Percentiles rank a stretch among this genome's conserved stretches.
Conservation (phyloP, 35 echinoderm and acorn worm genomes). For the Patiria miniata region DNA sequence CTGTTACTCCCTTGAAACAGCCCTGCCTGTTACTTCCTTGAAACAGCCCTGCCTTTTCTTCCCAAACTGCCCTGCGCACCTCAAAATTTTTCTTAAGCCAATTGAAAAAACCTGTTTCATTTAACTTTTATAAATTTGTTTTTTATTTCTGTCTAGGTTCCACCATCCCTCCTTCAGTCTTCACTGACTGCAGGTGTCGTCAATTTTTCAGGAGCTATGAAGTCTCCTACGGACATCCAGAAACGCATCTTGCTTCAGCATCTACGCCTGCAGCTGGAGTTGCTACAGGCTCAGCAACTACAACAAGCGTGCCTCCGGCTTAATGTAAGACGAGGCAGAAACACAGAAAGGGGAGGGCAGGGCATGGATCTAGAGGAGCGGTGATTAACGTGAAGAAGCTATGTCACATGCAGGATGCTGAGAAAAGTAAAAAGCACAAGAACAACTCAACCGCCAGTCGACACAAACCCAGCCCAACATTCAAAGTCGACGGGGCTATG, state of each 20-base stretch:
- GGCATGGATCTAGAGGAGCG: neutral
- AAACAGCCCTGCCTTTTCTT: too few relatives aligned
- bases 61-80: too few relatives aligned
- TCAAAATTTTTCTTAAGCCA: too few relatives aligned
- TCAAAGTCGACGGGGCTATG: neutral
- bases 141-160: neutral
- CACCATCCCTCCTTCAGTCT: constrained; percentile 26
- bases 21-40: too few relatives aligned
- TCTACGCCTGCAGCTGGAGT: constrained; percentile 6
- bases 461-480: neutral
- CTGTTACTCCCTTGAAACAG: too few relatives aligned
- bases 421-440: constrained; percentile 14
- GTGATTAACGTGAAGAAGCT: neutral
- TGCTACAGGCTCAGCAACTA: constrained; percentile 17
- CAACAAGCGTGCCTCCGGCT: neutral
- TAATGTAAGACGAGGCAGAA: neutral
- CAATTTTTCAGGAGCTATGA: neutral
- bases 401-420: neutral
- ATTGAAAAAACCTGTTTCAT: too few relatives aligned
- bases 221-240: neutral
- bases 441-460: neutral
- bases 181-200: neutral
- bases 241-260: constrained; percentile 3
- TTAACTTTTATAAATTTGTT: neutral
- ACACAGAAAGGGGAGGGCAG: neutral